A percentile compares a stretch with the other conserved stretches of the same genome.
Evolutionary conservation across 2,797 vertebrate species (phyloP).

Genomic region (Catostomus latipinnis): DNA sequence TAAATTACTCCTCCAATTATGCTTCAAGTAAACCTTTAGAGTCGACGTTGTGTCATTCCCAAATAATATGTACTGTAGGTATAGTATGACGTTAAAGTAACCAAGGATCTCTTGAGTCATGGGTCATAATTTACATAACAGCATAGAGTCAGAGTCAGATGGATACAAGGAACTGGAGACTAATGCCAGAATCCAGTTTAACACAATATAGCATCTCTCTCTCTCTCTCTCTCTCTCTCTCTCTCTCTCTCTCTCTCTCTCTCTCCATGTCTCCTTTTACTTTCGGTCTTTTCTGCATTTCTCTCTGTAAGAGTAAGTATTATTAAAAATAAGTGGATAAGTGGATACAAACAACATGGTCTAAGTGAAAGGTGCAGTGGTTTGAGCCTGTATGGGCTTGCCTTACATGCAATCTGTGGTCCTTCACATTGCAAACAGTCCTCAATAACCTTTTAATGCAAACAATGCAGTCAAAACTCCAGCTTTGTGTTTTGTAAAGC

Average conservation of each 20-base stretch:
- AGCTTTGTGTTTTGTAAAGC: no score
- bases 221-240: no score
- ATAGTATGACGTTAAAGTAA: conserved; percentile 50
- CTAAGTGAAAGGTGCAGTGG: background rate
- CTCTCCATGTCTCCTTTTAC: no score
- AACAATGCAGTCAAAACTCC: no score
- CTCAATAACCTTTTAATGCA: background rate
- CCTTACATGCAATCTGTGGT: background rate
- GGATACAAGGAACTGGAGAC: background rate
- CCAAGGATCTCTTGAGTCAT: background rate
- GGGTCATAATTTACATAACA: background rate
- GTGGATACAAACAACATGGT: background rate
- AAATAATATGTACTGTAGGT: conserved; percentile 54
- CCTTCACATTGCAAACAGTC: background rate
- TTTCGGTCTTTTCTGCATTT: no score
- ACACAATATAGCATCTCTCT: no score
- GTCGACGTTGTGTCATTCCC: conserved; percentile 48
- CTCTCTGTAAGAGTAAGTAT: background rate
- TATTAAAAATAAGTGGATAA: background rate
- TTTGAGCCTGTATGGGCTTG: background rate
- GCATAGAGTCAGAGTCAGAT: background rate
- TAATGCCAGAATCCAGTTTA: no score
- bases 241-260: no score
- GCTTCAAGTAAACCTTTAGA: conserved; percentile 42
- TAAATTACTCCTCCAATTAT: conserved; percentile 61